Conservation (phyloP, 2,113 vertebrate genomes). For the Dicentrarchus labrax region DNA sequence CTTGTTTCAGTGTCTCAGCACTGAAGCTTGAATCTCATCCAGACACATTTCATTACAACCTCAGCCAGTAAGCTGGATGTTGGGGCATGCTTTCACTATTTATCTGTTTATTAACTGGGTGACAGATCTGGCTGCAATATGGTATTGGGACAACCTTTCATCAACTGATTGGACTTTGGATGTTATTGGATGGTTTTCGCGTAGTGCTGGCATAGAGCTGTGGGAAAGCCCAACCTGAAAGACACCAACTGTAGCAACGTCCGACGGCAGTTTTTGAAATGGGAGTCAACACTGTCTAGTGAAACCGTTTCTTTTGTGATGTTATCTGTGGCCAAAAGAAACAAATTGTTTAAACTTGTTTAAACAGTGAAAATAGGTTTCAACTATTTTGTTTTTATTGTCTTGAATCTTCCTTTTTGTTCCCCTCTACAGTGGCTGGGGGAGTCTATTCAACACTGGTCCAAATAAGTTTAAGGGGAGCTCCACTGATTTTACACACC, state of each 20-base stretch:
- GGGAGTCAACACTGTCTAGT: not conserved
- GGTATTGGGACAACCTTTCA: not conserved
- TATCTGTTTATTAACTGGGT: conserved; percentile 18
- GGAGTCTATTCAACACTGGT: not conserved
- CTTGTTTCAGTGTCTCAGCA: conserved; percentile 41
- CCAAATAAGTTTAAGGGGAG: not conserved
- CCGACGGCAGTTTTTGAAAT: not conserved
- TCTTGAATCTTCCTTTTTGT: not conserved
- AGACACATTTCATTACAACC: conserved; percentile 26
- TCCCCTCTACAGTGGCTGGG: not conserved
- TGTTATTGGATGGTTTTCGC: not conserved
- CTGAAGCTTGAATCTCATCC: conserved; percentile 4
- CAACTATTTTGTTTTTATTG: not conserved
- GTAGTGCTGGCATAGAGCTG: conserved; percentile 2
- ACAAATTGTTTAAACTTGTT: not conserved
- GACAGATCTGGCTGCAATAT: conserved; percentile 7
- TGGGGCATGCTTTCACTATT: not conserved
- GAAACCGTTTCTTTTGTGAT: not conserved
- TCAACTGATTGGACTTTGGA: not conserved
- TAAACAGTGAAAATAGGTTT: not conserved
- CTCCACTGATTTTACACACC: too few relatives aligned
- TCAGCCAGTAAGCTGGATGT: not conserved
- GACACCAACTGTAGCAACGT: not conserved
- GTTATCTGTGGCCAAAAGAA: not conserved
- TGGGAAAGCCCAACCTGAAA: conserved; percentile 43